A percentile compares a stretch with the other conserved stretches of the same genome.
These are phyloP conservation scores for Bellardia pandia DNA, from an alignment of 2,888 invertebrate genomes.

Conservation along the genomic window DNA sequence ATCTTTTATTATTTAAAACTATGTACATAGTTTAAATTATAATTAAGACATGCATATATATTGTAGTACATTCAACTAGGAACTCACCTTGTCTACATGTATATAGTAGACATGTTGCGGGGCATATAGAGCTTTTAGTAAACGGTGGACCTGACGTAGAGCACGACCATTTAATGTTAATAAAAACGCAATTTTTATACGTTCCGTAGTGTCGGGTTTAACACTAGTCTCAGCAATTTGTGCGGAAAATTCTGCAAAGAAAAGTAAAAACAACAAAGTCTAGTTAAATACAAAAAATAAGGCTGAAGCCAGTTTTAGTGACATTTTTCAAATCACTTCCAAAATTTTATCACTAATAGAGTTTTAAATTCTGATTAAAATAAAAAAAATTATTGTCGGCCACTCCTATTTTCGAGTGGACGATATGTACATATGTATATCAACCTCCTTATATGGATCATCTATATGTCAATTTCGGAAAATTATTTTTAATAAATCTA, in stretches of 20 bases:
- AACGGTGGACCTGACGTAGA: slow-evolving; percentile 94
- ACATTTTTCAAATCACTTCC: too few species aligned
- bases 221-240: slow-evolving; percentile 87
- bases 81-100: slow-evolving; percentile 97
- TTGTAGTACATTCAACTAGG: not conserved
- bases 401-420: too few species aligned
- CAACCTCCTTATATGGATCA: too few species aligned
- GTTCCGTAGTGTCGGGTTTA: slow-evolving; percentile 82
- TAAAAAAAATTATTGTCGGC: too few species aligned
- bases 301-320: too few species aligned
- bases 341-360: too few species aligned
- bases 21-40: not conserved
- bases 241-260: slow-evolving; percentile 88
- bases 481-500: too few species aligned
- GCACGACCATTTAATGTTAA: slow-evolving; percentile 98
- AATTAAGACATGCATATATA: not conserved
- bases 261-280: slow-evolving; percentile 14
- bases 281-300: slow-evolving; percentile 7
- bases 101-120: slow-evolving; percentile 97
- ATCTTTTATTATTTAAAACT: slow-evolving; percentile 15
- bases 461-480: too few species aligned
- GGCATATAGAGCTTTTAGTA: slow-evolving; percentile 95
- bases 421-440: too few species aligned
- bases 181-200: slow-evolving; percentile 93
- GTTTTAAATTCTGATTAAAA: too few species aligned